Evolutionary conservation across 2,888 invertebrate species (phyloP).

Genomic region (Mythimna loreyi): DNA sequence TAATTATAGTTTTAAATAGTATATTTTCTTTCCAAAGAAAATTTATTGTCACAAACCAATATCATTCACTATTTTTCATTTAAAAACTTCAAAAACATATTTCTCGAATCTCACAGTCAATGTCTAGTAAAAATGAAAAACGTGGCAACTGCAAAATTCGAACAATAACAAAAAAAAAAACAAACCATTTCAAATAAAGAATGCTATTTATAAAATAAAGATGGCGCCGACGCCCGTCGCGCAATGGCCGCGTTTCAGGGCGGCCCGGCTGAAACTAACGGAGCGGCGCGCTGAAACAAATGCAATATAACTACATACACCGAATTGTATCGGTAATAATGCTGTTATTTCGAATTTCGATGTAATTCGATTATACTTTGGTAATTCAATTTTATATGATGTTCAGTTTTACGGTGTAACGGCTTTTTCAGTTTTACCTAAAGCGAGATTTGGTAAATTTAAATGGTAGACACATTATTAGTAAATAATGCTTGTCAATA

Average conservation of each 20-base stretch:
- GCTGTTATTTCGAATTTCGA: constrained; percentile 5
- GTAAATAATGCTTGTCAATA: no score
- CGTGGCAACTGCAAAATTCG: constrained; percentile 20
- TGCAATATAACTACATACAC: constrained; percentile 58
- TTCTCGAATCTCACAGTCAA: background rate
- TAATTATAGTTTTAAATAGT: background rate
- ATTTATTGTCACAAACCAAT: background rate
- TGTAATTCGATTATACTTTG: constrained; percentile 8
- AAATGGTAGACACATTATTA: background rate
- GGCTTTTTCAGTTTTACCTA: background rate
- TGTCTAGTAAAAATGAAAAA: background rate
- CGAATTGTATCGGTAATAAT: constrained; percentile 51
- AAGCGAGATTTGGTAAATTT: no score
- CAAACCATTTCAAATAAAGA: constrained; percentile 34
- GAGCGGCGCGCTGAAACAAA: constrained; percentile 63
- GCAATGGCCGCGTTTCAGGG: constrained; percentile 66
- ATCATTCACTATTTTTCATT: constrained; percentile 3
- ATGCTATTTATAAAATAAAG: constrained; percentile 25
- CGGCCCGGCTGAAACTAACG: constrained; percentile 65
- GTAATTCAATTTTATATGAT: constrained; percentile 3
- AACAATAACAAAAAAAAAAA: constrained; percentile 3
- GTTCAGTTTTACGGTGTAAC: background rate
- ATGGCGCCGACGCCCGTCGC: constrained; percentile 50
- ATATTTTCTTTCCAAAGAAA: background rate
- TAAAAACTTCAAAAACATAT: background rate